Evolutionary conservation across 2,888 invertebrate genomes (phyloP), one percentile per base, ranked within the genome.

Genomic region (Pharmacophagus antenor): DNA sequence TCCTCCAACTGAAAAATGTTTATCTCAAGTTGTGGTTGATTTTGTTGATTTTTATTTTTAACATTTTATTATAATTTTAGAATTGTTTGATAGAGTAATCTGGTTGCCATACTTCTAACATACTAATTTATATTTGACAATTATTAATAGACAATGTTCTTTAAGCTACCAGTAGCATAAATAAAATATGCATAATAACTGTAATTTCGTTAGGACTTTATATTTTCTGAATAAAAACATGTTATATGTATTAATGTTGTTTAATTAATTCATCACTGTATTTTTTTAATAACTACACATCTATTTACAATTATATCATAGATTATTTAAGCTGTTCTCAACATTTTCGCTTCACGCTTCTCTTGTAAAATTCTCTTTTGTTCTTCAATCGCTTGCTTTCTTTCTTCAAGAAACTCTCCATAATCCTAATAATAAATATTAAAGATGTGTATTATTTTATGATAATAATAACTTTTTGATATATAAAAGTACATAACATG

Each of bases 261-360:
- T 46, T 56, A 25, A 54, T 63, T 62, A 61, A 21, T 42, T 52
- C 18, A 58, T 57, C 56, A 61, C n/a, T n/a, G n/a, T n/a, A n/a
- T 61, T 18, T 18, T 18, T 8, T 41, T 41, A 44, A 51, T 54
- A 62, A 27, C 58, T 66, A 65, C 56, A 48, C 49, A 42, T 27
- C 46, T 57, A 63, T 61, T 63, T 37, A 52, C 57, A 63, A 62
- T 63, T 66, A 62, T 59, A 55, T 55, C 61, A 63, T 46, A 54
- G 58, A 44, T 58, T 44, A 53, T 47, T 54, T 68, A 70, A 31
- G 89, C 94, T 61, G 96, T 96, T 85, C 98, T 92, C 71, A 98
- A 93, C 94, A 98, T 94, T 91, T 97, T 98, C 0, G 97, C 95
- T 88, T 98, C 96, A 79, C 95, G 94, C 77, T 94, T 94, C 79